These are phyloP conservation scores for Silurus asotus DNA, from an alignment of 2,113 vertebrate species.

Conservation along the genomic window DNA sequence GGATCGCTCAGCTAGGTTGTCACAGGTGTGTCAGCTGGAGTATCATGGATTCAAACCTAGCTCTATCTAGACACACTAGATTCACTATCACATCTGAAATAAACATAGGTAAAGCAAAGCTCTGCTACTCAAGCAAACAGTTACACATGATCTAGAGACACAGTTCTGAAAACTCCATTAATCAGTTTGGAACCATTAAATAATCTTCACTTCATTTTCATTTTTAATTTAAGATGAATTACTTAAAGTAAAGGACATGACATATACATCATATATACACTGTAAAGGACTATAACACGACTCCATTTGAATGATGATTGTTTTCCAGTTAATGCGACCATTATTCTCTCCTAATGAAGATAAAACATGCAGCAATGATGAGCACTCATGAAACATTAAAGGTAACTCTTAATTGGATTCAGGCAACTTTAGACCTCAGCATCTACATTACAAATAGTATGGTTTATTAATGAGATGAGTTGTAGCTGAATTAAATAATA, in stretches of 20 bases:
- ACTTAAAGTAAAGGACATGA: background rate
- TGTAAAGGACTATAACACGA: background rate
- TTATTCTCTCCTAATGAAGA: conserved; percentile 59
- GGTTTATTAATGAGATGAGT: conserved; percentile 71
- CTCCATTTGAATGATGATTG: background rate
- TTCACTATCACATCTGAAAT: background rate
- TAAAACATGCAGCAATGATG: conserved; percentile 63
- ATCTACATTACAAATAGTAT: conserved; percentile 67
- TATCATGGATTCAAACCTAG: conserved; percentile 22
- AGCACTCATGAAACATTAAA: conserved; percentile 69
- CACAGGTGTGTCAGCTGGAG: conserved; percentile 19
- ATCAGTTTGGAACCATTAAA: background rate
- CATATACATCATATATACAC: background rate
- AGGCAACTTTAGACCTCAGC: conserved; percentile 71
- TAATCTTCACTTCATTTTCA: background rate
- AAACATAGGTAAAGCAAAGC: background rate
- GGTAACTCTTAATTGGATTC: conserved; percentile 67
- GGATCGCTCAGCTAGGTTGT: conserved; percentile 57
- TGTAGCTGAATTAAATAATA: conserved; percentile 44
- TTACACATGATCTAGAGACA: background rate
- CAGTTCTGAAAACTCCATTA: background rate
- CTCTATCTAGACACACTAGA: background rate
- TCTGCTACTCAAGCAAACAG: background rate
- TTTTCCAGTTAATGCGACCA: conserved; percentile 25
- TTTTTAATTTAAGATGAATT: background rate